A percentile compares a stretch with the other conserved stretches of the same genome.
phyloP scores from a whole-genome alignment of 2,797 vertebrate species.

The Eutrigla gurnardus region DNA sequence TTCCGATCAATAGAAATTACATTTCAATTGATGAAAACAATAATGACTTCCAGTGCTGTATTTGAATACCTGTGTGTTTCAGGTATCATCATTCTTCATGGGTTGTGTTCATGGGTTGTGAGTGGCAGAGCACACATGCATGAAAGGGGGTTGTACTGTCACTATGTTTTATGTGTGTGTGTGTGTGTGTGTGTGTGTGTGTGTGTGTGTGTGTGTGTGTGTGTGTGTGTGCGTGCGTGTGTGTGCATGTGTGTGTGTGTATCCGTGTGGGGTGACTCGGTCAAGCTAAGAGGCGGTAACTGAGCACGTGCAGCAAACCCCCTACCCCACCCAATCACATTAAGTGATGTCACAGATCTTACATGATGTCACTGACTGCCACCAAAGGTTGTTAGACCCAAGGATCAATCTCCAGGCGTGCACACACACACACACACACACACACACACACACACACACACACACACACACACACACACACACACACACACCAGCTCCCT shows the following conservation, averaged over 20 bases:
- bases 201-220: conserved; percentile 7
- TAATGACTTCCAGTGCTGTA: conserved; percentile 12
- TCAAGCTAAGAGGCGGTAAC: conserved; percentile 29
- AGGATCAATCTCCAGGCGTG: conserved; percentile 13
- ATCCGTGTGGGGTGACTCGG: conserved; percentile 19
- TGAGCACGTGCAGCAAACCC: conserved; percentile 18
- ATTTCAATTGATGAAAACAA: conserved; percentile 29
- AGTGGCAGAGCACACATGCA: neutral
- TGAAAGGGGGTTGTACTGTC: neutral
- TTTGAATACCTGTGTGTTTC: conserved; percentile 12
- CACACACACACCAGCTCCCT: neutral
- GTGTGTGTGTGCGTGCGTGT: conserved; percentile 17
- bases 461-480: conserved; percentile 21
- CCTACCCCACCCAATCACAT: conserved; percentile 56
- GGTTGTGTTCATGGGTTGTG: neutral
- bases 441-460: conserved; percentile 14
- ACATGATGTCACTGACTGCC: conserved; percentile 54
- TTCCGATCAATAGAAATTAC: conserved; percentile 38
- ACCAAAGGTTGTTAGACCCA: conserved; percentile 35
- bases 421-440: conserved; percentile 21
- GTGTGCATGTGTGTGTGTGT: conserved; percentile 1
- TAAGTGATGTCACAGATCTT: conserved; percentile 67
- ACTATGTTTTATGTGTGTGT: conserved; percentile 8
- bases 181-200: conserved; percentile 14
- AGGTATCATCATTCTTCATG: neutral